A percentile compares a stretch with the other conserved stretches of the same genome.
phyloP scores from a whole-genome alignment of 2,797 vertebrate genomes.

The Pteropus rufus region DNA sequence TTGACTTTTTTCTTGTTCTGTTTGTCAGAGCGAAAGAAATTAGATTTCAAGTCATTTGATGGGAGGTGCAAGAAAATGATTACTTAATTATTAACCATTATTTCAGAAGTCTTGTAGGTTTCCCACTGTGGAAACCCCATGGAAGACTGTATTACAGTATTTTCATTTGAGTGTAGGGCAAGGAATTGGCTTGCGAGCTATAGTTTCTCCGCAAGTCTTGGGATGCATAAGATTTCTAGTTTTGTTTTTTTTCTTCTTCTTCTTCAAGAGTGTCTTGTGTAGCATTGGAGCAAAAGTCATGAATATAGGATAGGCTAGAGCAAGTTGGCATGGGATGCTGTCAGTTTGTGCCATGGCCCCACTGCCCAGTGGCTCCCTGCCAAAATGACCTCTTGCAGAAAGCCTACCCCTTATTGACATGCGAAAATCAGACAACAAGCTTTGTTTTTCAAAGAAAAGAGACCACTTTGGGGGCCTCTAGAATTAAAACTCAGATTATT shows the following conservation, averaged over 20 bases:
- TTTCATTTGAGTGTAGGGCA: background rate
- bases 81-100: background rate
- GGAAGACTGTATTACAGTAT: background rate
- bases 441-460: background rate
- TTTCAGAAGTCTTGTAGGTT: background rate
- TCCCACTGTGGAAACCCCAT: background rate
- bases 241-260: background rate
- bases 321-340: background rate
- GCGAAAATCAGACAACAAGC: background rate
- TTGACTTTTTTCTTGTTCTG: background rate
- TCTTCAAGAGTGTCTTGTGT: background rate
- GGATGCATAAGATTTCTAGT: background rate
- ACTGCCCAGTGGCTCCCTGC: background rate
- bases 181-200: background rate
- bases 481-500: background rate
- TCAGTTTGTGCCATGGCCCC: background rate
- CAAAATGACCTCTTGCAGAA: background rate
- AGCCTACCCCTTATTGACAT: background rate
- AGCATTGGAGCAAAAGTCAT: background rate
- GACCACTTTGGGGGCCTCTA: background rate
- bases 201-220: background rate
- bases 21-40: slow-evolving; percentile 26
- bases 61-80: background rate
- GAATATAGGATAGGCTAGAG: background rate
- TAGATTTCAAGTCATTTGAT: slow-evolving; percentile 12